Evolutionary conservation across 2,797 vertebrate species (phyloP).

Genomic region (Potorous gilbertii): DNA sequence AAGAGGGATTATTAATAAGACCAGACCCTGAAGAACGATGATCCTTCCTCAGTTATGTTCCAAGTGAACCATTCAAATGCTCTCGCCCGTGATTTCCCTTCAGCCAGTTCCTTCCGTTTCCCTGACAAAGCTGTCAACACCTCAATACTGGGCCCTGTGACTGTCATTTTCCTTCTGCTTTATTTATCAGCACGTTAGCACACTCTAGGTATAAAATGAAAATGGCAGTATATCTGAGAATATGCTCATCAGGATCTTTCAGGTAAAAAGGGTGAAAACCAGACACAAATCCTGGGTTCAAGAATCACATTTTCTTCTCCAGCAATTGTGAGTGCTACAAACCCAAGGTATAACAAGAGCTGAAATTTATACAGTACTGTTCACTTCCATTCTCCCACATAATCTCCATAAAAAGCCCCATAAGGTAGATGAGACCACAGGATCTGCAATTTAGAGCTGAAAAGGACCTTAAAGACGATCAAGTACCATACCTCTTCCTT

Average conservation of each 20-base stretch:
- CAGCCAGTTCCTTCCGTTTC: not conserved
- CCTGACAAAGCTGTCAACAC: not conserved
- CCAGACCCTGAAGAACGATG: not conserved
- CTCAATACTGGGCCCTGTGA: not conserved
- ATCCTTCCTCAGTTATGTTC: not conserved
- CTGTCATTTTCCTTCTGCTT: not conserved
- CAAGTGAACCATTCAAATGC: not conserved
- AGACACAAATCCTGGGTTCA: not conserved
- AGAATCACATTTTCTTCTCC: conserved; percentile 14
- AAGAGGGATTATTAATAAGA: no score
- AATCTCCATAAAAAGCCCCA: not conserved
- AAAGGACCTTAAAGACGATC: not conserved
- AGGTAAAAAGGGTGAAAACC: not conserved
- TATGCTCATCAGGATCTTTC: not conserved
- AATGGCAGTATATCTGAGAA: not conserved
- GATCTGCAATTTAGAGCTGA: not conserved
- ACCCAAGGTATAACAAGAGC: not conserved
- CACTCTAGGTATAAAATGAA: not conserved
- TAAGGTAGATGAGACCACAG: not conserved
- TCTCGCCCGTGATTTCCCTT: not conserved
- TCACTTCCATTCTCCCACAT: not conserved
- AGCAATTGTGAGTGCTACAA: not conserved
- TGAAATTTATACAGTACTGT: not conserved
- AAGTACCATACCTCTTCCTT: not conserved
- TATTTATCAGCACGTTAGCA: not conserved